These are phyloP conservation scores for Campopleginae sp. DNA, from an alignment of 2,888 invertebrate species.

Conservation along the genomic window DNA sequence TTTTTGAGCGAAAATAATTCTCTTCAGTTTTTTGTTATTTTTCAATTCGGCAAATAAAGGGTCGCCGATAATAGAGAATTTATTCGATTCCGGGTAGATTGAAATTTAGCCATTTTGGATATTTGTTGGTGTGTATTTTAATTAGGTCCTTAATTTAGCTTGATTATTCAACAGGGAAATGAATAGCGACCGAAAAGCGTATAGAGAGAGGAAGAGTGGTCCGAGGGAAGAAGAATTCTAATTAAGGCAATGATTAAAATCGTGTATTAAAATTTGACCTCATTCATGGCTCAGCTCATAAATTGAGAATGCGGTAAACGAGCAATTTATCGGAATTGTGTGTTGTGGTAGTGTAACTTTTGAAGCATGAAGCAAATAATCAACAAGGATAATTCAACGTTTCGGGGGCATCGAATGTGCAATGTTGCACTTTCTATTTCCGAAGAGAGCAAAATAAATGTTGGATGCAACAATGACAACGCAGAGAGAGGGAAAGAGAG, in stretches of 20 bases:
- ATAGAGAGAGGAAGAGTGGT: neutral
- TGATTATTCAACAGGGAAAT: neutral
- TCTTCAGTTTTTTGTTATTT: neutral
- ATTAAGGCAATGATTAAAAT: conserved; percentile 13
- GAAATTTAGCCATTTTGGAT: neutral
- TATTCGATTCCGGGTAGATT: neutral
- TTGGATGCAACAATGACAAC: neutral
- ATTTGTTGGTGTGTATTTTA: neutral
- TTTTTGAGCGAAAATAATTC: neutral
- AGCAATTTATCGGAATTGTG: conserved; percentile 55
- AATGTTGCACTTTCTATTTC: conserved; percentile 27
- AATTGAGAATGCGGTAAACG: conserved; percentile 33
- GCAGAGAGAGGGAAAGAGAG: neutral
- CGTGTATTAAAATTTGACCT: conserved; percentile 15
- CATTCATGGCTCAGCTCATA: neutral
- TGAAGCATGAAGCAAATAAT: conserved; percentile 43
- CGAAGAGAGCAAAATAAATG: conserved; percentile 41
- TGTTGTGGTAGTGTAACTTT: conserved; percentile 50
- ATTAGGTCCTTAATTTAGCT: neutral
- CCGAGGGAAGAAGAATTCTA: neutral
- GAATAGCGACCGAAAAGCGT: neutral
- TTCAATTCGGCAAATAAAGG: neutral
- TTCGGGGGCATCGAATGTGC: conserved; percentile 32
- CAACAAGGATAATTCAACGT: conserved; percentile 27
- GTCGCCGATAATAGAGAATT: neutral